Evolutionary conservation across 1,140 invertebrate genomes (phyloP), one percentile per base, ranked within the genome.

Genomic region (Holotrichia oblita): DNA sequence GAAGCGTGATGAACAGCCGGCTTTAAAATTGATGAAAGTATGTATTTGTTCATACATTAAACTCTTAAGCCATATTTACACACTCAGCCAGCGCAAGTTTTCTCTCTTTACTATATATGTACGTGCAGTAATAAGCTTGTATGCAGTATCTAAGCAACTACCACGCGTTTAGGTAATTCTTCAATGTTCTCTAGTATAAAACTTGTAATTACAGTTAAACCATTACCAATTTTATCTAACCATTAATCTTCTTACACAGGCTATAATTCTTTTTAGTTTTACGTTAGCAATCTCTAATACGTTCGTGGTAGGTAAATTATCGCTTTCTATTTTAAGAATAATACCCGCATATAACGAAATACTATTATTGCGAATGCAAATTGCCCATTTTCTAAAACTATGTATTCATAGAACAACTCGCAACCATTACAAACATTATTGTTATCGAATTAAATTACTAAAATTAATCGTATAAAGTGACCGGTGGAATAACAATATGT

Each of bases 151-250:
- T 34, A 34, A 34, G 1, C 27, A 34, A 34, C 27, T 69, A 24
- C 22, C 20, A 27, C 59, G 8, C 61, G 61, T 69, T 34, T 34
- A 27, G 61, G 61, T 34, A 69, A 69, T 69, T 69, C 22, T 69
- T 69, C 48, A 55, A 69, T 27, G 22, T 69, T 9, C 22, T 69
- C 61, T 20, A 20, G 8, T 27, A 10, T 48, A 34, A 34, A 24
- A 12, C 17, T 69, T 34, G 61, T 69, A 69, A 69, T 69, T 69
- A 69, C 61, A 8, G 61, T 69, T 69, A 34, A 69, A 27, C 17
- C 61, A 69, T 69, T 69, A 69, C 61, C 61, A 34, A 69, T 69
- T 69, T 27, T 27, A 69, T 69, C 61, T 69, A 69, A 69, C 61
- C 61, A 69, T 69, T 69, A 69, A 69, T 69, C 61, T 34, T 69